Evolutionary conservation across 2,888 invertebrate species (phyloP), one percentile per base, ranked within the genome.

Genomic region (Stenotaenia linearis): DNA sequence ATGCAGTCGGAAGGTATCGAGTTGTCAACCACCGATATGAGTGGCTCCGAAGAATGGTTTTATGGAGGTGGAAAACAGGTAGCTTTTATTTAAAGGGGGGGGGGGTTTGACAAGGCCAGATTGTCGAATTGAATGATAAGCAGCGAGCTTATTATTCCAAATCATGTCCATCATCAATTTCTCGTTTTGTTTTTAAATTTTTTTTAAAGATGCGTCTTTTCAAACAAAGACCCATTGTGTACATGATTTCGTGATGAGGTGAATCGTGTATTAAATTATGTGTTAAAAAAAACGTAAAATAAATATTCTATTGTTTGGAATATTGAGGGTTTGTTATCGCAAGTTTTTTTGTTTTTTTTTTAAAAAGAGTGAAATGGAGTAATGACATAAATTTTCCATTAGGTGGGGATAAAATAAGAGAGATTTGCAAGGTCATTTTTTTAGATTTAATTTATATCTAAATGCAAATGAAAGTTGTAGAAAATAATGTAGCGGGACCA

Each of bases 231-330:
- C 23, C 69, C 10, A 69, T 69, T 69, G 69, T 69, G 23, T 12
- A 5, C 69, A 9, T 10, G 28, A 28, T 25, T 28, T 23, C 69
- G 69, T 69, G 69, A 69, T 28, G 69, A 69, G 69, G 69, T 69
- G 23, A 69, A 69, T 28, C 25, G 25, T 69, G 69, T 69, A 28
- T 25, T 69, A 69, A 69, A 69, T 69, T 69, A 69, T 69, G 69
- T 28, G 69, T n/a, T n/a, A n/a, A n/a, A n/a, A n/a, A n/a, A n/a
- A n/a, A n/a, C n/a, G n/a, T n/a, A n/a, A n/a, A n/a, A n/a, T n/a
- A n/a, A n/a, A n/a, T n/a, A n/a, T n/a, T n/a, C n/a, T n/a, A n/a
- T n/a, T n/a, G n/a, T n/a, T 69, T 12, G 10, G 69, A 69, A 69
- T 50, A 50, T 50, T 50, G n/a, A 18, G 15, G 18, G 5, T 5